Base-by-base conservation (phyloP, 35 echinoderm and acorn worm genomes). In the Heliocidaris erythrogramma region DNA sequence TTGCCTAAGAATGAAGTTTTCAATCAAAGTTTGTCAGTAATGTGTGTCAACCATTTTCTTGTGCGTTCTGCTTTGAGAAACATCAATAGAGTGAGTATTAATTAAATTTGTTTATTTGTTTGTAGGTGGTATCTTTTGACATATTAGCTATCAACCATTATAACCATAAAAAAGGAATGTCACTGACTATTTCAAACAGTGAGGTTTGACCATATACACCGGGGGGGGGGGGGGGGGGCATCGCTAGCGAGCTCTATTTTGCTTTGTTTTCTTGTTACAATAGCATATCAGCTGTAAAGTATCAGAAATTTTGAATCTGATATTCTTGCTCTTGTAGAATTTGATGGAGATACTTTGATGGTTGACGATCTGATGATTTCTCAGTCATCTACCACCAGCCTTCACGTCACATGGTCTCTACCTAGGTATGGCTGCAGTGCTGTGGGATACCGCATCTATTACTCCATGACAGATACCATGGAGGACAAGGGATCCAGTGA, bases 391-490 rank as follows among this genome's bases (percentile, higher is more conserved):
- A 31, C 87, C 24, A 89, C 87, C 47, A 89, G 91, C 29, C 29
- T 92, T 3, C 7, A 92, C 9, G 91, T 92, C 47, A 53, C 91
- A 48, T 92, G 91, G 91, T 92, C 91, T 48, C 0, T 59, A 0
- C 91, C 91, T 30, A 5, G 5, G 27, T 92, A 92, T 27, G 29
- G 91, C 18, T 92, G 91, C 48, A 48, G 48, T 48, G 91, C 27
- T 3, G 49, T 92, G 13, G 91, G 48, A 10, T 92, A 92, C 49
- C 47, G 91, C 11, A 56, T 92, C 47, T 92, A 92, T 48, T 92
- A 52, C 30, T 30, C 47, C 5, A 31, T 59, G 11, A 48, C 48
- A n/a, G 91, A 59, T 14, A 48, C 31, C 31, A 30, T 48, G 50
- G 91, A 92, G 4, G 91, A 53, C 48, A 92, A 29, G 7, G 30